Evolutionary conservation across 1,140 invertebrate genomes (phyloP).

Genomic region (Hypothenemus hampei): DNA sequence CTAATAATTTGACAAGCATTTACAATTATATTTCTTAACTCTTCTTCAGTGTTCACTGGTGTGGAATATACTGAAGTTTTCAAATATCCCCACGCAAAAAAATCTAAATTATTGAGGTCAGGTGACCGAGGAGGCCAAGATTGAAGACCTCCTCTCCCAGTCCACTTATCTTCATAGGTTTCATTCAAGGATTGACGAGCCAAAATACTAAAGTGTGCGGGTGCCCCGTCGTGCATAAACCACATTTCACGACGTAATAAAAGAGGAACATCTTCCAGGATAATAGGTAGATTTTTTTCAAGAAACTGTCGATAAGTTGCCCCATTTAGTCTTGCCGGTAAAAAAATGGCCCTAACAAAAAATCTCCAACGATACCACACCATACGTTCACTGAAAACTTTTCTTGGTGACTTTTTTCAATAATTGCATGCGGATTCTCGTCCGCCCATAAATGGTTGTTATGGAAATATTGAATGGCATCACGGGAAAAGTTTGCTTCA

Average conservation of each 20-base stretch:
- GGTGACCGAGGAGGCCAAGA: slow-evolving; percentile 9
- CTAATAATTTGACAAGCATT: no score
- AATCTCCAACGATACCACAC: slow-evolving; percentile 13
- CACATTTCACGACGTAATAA: background rate
- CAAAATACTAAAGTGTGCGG: slow-evolving; percentile 8
- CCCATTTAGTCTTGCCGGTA: slow-evolving; percentile 12
- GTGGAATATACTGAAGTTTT: slow-evolving; percentile 3
- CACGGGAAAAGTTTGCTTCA: slow-evolving; percentile 14
- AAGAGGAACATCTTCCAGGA: slow-evolving; percentile 11
- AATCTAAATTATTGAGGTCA: slow-evolving; percentile 5
- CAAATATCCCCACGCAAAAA: background rate
- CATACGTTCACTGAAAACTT: slow-evolving; percentile 17
- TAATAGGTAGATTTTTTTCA: slow-evolving; percentile 10
- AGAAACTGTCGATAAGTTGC: slow-evolving; percentile 11
- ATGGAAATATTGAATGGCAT: slow-evolving; percentile 10
- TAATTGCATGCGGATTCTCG: slow-evolving; percentile 19
- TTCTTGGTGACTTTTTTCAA: slow-evolving; percentile 12
- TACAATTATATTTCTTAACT: background rate
- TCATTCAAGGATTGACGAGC: slow-evolving; percentile 10
- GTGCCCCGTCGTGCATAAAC: slow-evolving; percentile 10
- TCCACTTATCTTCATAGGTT: slow-evolving; percentile 3
- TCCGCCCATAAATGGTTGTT: slow-evolving; percentile 17
- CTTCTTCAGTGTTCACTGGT: slow-evolving; percentile 4
- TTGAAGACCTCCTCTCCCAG: slow-evolving; percentile 3
- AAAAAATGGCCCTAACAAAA: slow-evolving; percentile 6